Evolutionary conservation across 2,797 vertebrate genomes (phyloP).

Genomic region (Ctenopoma kingsleyae): DNA sequence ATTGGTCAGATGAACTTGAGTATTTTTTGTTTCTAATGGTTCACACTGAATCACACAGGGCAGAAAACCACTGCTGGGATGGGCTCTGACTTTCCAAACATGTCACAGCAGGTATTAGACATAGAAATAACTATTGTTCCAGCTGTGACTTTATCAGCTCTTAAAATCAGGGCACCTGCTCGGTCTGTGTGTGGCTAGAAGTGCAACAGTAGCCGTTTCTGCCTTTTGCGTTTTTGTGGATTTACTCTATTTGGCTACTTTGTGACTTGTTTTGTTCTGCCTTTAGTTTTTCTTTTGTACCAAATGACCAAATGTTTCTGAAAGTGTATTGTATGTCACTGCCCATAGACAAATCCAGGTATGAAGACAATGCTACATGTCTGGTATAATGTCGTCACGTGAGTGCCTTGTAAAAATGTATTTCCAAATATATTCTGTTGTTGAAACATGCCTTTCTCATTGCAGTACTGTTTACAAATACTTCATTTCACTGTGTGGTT

Average conservation of each 20-base stretch:
- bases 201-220: conserved; percentile 7
- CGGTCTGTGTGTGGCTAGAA: not conserved
- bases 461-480: conserved; percentile 23
- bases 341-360: conserved; percentile 54
- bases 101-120: conserved; percentile 35
- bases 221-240: conserved; percentile 45
- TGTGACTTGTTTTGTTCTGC: conserved; percentile 50
- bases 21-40: conserved; percentile 35
- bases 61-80: conserved; percentile 11
- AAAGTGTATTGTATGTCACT: conserved; percentile 64
- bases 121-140: conserved; percentile 15
- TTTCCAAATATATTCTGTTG: conserved; percentile 70
- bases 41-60: conserved; percentile 43
- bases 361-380: conserved; percentile 45
- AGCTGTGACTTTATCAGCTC: conserved; percentile 39
- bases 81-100: not conserved
- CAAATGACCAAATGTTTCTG: conserved; percentile 75
- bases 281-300: conserved; percentile 57
- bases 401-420: conserved; percentile 65
- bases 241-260: conserved; percentile 43
- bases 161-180: conserved; percentile 19
- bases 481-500: conserved; percentile 19
- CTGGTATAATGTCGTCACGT: conserved; percentile 46
- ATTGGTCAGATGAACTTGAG: conserved; percentile 80
- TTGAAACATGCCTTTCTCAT: conserved; percentile 32